Conservation (phyloP, 1,140 invertebrate species). For the Hylaeus anthracinus region DNA sequence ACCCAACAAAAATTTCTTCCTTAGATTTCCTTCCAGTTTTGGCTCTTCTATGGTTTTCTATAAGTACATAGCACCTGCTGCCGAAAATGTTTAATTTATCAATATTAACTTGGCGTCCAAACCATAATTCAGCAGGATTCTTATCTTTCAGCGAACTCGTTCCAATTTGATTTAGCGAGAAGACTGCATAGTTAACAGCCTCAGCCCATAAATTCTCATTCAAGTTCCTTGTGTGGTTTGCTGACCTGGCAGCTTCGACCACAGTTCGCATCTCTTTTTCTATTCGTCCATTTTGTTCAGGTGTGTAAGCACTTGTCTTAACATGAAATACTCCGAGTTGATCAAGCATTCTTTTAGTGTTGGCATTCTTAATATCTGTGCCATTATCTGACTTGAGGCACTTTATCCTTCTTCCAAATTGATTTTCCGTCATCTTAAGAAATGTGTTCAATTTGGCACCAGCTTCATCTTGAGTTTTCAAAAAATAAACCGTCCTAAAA, state of each 20-base stretch:
- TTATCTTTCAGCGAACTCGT: conserved; percentile 14
- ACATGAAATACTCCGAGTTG: not conserved
- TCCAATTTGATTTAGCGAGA: conserved; percentile 13
- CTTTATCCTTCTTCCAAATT: not conserved
- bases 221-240: not conserved
- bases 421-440: conserved; percentile 6
- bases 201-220: conserved; percentile 8
- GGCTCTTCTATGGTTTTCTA: too few species aligned
- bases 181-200: conserved; percentile 12
- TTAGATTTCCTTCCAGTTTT: too few species aligned
- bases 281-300: conserved; percentile 8
- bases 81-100: too few species aligned
- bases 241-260: not conserved
- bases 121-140: conserved; percentile 18
- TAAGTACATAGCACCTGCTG: too few species aligned
- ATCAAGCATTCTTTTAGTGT: not conserved
- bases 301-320: not conserved
- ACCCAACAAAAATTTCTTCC: too few species aligned
- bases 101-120: too few species aligned
- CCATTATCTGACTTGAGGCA: conserved; percentile 28
- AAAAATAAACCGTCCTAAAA: conserved; percentile 69
- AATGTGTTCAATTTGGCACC: not conserved
- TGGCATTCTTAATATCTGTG: not conserved
- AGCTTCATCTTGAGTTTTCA: conserved; percentile 74
- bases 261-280: conserved; percentile 19